Evolutionary conservation across 2,113 vertebrate species (phyloP).

Genomic region (Eolophus roseicapilla): DNA sequence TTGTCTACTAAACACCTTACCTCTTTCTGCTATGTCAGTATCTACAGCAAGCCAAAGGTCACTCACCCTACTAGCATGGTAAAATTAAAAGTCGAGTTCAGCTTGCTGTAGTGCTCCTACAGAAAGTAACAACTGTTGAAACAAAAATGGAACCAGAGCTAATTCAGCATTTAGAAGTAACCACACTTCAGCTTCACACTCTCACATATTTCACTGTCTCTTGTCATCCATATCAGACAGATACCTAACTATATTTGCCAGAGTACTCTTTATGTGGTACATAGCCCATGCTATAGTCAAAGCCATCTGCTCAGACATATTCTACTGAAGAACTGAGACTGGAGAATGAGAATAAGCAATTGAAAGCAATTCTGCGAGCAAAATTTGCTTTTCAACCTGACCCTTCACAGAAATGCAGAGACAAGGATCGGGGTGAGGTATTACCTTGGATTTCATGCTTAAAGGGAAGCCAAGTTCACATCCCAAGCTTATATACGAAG

Average conservation of each 20-base stretch:
- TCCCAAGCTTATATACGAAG: neutral
- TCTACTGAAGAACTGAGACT: constrained; percentile 33
- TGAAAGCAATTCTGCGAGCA: neutral
- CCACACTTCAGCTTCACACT: constrained; percentile 59
- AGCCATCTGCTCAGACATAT: constrained; percentile 63
- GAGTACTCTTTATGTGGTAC: constrained; percentile 50
- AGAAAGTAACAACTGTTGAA: constrained; percentile 44
- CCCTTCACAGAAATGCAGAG: neutral
- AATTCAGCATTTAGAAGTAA: constrained; percentile 54
- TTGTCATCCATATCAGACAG: constrained; percentile 64
- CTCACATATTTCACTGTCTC: constrained; percentile 64
- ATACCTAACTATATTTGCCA: constrained; percentile 59
- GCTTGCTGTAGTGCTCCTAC: neutral
- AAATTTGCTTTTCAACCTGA: constrained; percentile 19
- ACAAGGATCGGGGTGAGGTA: neutral
- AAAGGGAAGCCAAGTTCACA: neutral
- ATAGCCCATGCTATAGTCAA: constrained; percentile 57
- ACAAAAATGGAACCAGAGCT: constrained; percentile 46
- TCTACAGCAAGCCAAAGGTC: neutral
- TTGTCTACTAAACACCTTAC: neutral
- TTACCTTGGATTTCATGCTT: neutral
- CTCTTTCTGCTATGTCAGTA: neutral
- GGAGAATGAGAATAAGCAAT: constrained; percentile 16
- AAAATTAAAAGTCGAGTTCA: neutral
- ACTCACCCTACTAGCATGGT: neutral